Evolutionary conservation across 2,888 invertebrate genomes (phyloP).

Genomic region (Atherix ibis): DNA sequence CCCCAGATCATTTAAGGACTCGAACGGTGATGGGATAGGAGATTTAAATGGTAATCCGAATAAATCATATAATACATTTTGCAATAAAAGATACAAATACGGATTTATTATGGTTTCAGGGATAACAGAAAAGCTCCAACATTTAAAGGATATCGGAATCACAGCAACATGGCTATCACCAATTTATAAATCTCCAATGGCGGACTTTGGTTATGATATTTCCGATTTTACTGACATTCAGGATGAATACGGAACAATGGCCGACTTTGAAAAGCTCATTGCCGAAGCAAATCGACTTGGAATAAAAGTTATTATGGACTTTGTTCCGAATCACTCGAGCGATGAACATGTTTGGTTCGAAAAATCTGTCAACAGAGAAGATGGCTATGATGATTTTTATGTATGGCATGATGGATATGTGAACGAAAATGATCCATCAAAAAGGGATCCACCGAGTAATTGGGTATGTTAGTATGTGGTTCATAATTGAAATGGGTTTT

Average conservation of each 20-base stretch:
- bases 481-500: neutral
- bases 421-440: slow-evolving; percentile 12
- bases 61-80: neutral
- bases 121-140: slow-evolving; percentile 36
- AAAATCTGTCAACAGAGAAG: slow-evolving; percentile 39
- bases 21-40: slow-evolving; percentile 53
- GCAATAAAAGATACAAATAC: neutral
- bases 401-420: slow-evolving; percentile 38
- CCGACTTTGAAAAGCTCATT: slow-evolving; percentile 43
- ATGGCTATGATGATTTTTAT: slow-evolving; percentile 51
- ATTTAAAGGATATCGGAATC: slow-evolving; percentile 39
- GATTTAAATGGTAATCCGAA: neutral
- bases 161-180: slow-evolving; percentile 47
- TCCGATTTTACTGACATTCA: slow-evolving; percentile 42
- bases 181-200: slow-evolving; percentile 45
- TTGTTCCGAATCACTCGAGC: slow-evolving; percentile 39
- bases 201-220: slow-evolving; percentile 51
- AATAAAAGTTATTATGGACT: slow-evolving; percentile 31
- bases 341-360: slow-evolving; percentile 47
- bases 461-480: slow-evolving; percentile 29
- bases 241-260: slow-evolving; percentile 45
- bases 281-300: slow-evolving; percentile 33
- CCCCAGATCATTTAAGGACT: slow-evolving; percentile 60
- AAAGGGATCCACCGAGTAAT: slow-evolving; percentile 35
- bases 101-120: slow-evolving; percentile 28